Percentiles rank a stretch among this genome's conserved stretches.
These are phyloP conservation scores for Athalia rosae DNA, from an alignment of 2,888 invertebrate species.

Conservation along the genomic window DNA sequence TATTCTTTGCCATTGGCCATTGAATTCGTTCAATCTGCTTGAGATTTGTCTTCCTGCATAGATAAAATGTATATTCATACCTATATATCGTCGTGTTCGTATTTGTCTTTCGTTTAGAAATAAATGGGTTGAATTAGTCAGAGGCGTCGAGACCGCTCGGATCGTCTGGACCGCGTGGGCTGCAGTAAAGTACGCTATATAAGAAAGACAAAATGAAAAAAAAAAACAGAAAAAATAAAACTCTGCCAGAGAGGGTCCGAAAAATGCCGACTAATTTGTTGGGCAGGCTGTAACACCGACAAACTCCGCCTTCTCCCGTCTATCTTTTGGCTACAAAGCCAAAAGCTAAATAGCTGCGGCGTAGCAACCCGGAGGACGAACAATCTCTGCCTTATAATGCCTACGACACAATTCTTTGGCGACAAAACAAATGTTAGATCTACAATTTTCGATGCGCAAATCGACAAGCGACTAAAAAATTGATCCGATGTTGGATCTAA, in stretches of 20 bases:
- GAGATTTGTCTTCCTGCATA: slow-evolving; percentile 7
- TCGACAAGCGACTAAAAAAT: no score
- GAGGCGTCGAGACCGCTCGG: slow-evolving; percentile 49
- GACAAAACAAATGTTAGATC: background rate
- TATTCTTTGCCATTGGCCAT: background rate
- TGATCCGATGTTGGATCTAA: no score
- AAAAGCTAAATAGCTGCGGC: slow-evolving; percentile 55
- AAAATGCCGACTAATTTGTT: slow-evolving; percentile 61
- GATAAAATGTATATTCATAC: no score
- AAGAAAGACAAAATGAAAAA: slow-evolving; percentile 42
- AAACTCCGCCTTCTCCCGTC: slow-evolving; percentile 54
- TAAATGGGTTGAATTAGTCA: slow-evolving; percentile 56
- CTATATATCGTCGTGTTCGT: slow-evolving; percentile 25
- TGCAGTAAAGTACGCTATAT: slow-evolving; percentile 30
- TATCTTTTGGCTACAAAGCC: slow-evolving; percentile 55
- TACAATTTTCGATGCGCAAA: no score
- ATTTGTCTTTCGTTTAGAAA: slow-evolving; percentile 50
- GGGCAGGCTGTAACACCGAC: slow-evolving; percentile 54
- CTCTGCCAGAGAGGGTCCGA: slow-evolving; percentile 32
- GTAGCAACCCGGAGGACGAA: slow-evolving; percentile 46
- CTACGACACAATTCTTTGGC: slow-evolving; percentile 1
- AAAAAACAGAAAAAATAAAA: slow-evolving; percentile 43
- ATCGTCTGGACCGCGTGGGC: slow-evolving; percentile 50
- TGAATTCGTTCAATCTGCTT: slow-evolving; percentile 17
- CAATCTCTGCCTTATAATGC: slow-evolving; percentile 25